phyloP scores from a whole-genome alignment of 2,113 vertebrate genomes.

The Monopterus albus region DNA sequence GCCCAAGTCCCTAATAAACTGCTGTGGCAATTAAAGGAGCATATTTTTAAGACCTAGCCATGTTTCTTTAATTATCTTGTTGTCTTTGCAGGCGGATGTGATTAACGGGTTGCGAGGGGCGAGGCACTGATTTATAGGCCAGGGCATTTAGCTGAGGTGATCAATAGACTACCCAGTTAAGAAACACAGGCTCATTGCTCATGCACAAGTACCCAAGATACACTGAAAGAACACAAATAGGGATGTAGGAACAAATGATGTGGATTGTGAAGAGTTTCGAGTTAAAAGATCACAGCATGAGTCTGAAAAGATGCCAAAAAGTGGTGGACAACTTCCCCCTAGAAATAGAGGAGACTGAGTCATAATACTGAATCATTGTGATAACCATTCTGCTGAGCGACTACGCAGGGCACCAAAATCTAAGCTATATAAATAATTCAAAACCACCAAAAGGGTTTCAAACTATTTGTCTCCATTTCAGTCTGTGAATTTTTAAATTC shows the following conservation, averaged over 20 bases:
- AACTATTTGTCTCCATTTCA: slow-evolving; percentile 65
- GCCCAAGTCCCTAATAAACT: slow-evolving; percentile 66
- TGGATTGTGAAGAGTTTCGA: not conserved
- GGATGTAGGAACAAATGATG: not conserved
- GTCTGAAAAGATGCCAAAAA: not conserved
- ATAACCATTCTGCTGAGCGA: slow-evolving; percentile 58
- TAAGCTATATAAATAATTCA: slow-evolving; percentile 66
- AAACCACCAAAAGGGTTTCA: slow-evolving; percentile 49
- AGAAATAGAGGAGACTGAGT: slow-evolving; percentile 25
- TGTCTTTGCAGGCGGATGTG: slow-evolving; percentile 65
- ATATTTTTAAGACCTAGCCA: slow-evolving; percentile 57
- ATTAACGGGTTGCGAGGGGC: slow-evolving; percentile 60
- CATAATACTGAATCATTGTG: slow-evolving; percentile 39
- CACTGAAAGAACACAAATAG: slow-evolving; percentile 7
- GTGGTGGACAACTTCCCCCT: slow-evolving; percentile 2
- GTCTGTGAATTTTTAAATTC: slow-evolving; percentile 45
- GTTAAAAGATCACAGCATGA: not conserved
- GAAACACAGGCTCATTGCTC: slow-evolving; percentile 56
- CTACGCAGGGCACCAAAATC: slow-evolving; percentile 21
- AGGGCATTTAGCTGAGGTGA: slow-evolving; percentile 50
- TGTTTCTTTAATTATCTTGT: slow-evolving; percentile 70
- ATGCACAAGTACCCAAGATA: slow-evolving; percentile 38
- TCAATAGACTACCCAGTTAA: slow-evolving; percentile 66
- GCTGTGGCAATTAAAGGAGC: slow-evolving; percentile 70
- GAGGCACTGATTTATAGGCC: slow-evolving; percentile 69